A percentile compares a stretch with the other conserved stretches of the same genome.
phyloP scores from a whole-genome alignment of 2,888 invertebrate genomes.

The Halictus quadricinctus region DNA sequence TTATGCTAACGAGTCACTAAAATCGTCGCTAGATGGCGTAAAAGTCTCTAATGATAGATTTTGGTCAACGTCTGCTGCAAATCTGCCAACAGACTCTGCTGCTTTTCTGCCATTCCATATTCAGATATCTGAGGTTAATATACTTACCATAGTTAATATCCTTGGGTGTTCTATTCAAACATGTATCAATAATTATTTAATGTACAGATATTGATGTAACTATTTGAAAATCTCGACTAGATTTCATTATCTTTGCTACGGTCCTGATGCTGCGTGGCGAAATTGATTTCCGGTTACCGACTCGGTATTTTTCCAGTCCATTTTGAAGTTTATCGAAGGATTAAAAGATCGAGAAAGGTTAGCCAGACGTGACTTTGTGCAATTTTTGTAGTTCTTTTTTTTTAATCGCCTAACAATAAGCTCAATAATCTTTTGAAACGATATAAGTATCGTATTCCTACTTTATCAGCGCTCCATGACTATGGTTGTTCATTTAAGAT shows the following conservation, averaged over 20 bases:
- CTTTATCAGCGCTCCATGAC: background rate
- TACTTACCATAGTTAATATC: background rate
- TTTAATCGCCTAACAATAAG: background rate
- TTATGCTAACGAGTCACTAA: too few species aligned
- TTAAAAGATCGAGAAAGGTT: background rate
- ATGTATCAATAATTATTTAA: background rate
- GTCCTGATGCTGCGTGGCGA: background rate
- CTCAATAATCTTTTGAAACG: slow-evolving; percentile 9
- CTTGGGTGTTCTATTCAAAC: background rate
- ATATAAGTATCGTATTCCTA: background rate
- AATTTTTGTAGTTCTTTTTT: background rate
- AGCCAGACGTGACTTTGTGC: background rate
- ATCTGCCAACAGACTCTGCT: background rate
- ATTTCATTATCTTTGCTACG: background rate
- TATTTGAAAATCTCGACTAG: background rate
- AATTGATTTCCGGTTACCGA: background rate
- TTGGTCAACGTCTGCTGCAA: background rate
- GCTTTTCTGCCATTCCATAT: background rate
- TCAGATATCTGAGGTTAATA: background rate
- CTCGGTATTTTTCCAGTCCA: background rate
- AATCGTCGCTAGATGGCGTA: too few species aligned
- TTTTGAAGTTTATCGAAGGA: background rate
- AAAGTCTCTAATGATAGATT: background rate
- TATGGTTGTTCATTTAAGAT: background rate
- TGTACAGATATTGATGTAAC: background rate